These are phyloP conservation scores for Pachypeltis micranthus DNA, from an alignment of 1,140 invertebrate genomes.

Conservation along the genomic window DNA sequence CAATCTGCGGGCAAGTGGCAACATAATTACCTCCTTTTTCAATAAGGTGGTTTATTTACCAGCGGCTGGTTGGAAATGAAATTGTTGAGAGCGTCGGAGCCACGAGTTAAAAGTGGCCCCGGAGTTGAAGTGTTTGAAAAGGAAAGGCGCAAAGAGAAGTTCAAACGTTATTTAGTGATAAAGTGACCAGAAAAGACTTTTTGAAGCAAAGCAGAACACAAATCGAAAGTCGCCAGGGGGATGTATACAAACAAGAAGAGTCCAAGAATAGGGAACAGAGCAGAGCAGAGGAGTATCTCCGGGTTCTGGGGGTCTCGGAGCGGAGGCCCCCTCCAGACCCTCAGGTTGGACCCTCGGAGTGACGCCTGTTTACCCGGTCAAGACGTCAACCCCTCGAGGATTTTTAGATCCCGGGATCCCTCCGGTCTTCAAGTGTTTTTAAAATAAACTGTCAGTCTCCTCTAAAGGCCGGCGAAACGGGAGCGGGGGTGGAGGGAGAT, in stretches of 20 bases:
- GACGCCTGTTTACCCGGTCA: constrained; percentile 7
- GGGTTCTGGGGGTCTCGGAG: too few species aligned
- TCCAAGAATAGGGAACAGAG: background rate
- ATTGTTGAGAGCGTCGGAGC: too few species aligned
- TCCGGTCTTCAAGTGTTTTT: constrained; percentile 2
- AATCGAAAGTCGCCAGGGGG: constrained; percentile 2
- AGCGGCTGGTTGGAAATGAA: too few species aligned
- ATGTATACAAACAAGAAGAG: background rate
- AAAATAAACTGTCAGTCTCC: constrained; percentile 6
- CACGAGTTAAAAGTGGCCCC: background rate
- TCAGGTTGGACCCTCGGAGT: too few species aligned
- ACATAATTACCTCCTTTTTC: too few species aligned
- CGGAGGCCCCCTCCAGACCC: background rate
- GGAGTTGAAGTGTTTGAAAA: too few species aligned
- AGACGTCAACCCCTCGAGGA: constrained; percentile 7
- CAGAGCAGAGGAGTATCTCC: too few species aligned
- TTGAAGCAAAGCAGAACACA: background rate
- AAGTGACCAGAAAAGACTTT: constrained; percentile 5
- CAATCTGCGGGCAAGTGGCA: too few species aligned
- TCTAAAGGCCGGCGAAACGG: background rate
- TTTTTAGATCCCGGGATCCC: background rate
- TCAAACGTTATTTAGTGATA: constrained; percentile 1
- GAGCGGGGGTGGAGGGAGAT: background rate
- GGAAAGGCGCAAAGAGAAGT: background rate
- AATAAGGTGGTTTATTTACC: too few species aligned